Evolutionary conservation across 2,113 vertebrate species (phyloP).

Genomic region (Microcebus lehilahytsara): DNA sequence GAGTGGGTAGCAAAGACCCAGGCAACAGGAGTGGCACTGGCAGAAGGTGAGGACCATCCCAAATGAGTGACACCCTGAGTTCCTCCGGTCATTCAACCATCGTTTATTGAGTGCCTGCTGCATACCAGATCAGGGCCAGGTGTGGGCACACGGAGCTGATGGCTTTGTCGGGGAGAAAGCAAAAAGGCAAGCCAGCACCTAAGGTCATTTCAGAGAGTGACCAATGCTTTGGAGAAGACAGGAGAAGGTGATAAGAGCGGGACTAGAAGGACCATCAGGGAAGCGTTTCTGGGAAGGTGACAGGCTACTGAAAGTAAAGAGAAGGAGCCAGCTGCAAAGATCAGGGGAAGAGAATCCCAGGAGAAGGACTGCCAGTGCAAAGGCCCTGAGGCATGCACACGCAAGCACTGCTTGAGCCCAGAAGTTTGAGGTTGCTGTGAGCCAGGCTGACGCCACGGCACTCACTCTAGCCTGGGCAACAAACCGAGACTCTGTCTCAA

Average conservation of each 20-base stretch:
- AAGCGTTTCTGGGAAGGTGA: background rate
- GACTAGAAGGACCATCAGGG: background rate
- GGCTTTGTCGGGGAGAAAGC: background rate
- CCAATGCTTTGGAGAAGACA: background rate
- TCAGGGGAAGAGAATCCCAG: background rate
- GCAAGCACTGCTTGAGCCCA: too few relatives aligned
- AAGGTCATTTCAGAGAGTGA: background rate
- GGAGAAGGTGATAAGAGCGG: background rate
- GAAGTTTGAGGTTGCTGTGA: too few relatives aligned
- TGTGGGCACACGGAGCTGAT: rapidly evolving
- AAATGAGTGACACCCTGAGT: background rate
- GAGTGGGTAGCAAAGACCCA: background rate
- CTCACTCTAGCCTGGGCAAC: too few relatives aligned
- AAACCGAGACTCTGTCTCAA: too few relatives aligned
- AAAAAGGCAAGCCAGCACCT: too few relatives aligned
- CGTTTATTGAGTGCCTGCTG: rapidly evolving
- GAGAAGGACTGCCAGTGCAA: background rate
- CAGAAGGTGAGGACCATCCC: rapidly evolving
- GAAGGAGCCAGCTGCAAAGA: background rate
- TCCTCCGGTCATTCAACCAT: rapidly evolving
- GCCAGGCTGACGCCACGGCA: too few relatives aligned
- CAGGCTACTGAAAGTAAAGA: background rate
- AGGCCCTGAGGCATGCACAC: background rate
- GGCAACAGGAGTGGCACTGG: background rate
- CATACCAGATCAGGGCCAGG: background rate